Percentiles rank a stretch among this genome's conserved stretches.
phyloP scores from a whole-genome alignment of 1,140 invertebrate genomes.

The Dreissena polymorpha region DNA sequence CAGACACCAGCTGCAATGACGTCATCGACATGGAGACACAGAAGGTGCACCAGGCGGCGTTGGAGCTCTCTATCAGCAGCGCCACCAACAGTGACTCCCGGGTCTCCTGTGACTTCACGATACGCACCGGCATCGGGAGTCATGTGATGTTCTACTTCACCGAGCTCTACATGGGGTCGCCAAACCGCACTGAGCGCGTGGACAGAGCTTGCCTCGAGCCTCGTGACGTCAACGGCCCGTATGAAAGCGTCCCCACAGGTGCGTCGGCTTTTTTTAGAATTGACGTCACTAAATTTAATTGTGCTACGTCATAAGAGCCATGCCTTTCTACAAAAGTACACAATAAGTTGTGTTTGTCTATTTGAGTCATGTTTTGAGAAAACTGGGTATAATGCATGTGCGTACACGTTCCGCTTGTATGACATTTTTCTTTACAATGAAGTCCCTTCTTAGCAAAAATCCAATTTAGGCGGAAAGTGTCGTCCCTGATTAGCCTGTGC shows the following conservation, averaged over 20 bases:
- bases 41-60: slow-evolving; percentile 18
- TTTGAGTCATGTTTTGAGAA: too few species aligned
- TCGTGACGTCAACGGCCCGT: slow-evolving; percentile 14
- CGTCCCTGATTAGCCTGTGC: too few species aligned
- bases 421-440: too few species aligned
- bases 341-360: too few species aligned
- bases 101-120: slow-evolving; percentile 46
- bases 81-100: slow-evolving; percentile 15
- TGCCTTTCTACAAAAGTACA: too few species aligned
- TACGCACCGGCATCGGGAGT: slow-evolving; percentile 20
- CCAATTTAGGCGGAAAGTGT: too few species aligned
- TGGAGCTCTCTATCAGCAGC: slow-evolving; percentile 6
- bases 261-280: neutral
- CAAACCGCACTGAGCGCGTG: slow-evolving; percentile 21
- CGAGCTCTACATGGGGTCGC: slow-evolving; percentile 29
- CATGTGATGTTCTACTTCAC: slow-evolving; percentile 49
- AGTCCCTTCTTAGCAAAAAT: too few species aligned
- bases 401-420: too few species aligned
- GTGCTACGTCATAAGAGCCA: too few species aligned
- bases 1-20: slow-evolving; percentile 32
- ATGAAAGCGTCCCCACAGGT: slow-evolving; percentile 43
- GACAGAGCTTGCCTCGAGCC: slow-evolving; percentile 38
- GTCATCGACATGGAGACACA: slow-evolving; percentile 25
- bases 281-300: too few species aligned
- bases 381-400: too few species aligned